phyloP scores from a whole-genome alignment of 35 echinoderm and acorn worm genomes.

The Apostichopus japonicus region DNA sequence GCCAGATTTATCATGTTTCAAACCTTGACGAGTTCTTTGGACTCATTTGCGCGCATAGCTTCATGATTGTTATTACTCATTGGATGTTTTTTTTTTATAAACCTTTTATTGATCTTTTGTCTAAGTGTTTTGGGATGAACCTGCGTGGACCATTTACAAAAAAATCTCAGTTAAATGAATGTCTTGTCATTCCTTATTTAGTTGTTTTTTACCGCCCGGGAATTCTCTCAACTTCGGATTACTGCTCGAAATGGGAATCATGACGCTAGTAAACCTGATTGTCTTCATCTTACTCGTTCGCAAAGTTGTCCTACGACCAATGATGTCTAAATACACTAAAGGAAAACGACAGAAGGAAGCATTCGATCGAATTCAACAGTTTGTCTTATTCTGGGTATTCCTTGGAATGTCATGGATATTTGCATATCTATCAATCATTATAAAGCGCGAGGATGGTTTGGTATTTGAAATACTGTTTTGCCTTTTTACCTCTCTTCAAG shows the following conservation, averaged over 20 bases:
- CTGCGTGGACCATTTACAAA: no score
- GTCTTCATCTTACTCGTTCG: background rate
- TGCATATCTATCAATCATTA: background rate
- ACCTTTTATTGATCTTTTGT: no score
- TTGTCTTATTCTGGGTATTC: constrained; percentile 11
- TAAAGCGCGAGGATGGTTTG: background rate
- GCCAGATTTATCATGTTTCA: no score
- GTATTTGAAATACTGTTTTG: constrained; percentile 24
- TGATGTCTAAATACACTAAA: background rate
- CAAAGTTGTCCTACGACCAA: background rate
- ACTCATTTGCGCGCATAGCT: no score
- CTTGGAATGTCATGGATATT: constrained; percentile 15
- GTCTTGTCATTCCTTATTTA: background rate
- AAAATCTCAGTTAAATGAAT: background rate
- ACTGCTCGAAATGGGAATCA: background rate
- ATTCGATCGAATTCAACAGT: background rate
- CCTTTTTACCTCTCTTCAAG: background rate
- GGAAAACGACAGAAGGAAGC: background rate
- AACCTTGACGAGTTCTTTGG: no score
- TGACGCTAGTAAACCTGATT: background rate
- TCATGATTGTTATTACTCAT: no score
- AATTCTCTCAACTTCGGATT: constrained; percentile 16
- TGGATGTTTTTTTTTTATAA: no score
- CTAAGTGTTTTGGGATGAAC: no score
- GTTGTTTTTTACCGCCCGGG: constrained; percentile 8